A percentile compares a stretch with the other conserved stretches of the same genome.
These are phyloP conservation scores for Drosophila lini DNA, from an alignment of 1,140 invertebrate genomes.

Conservation along the genomic window DNA sequence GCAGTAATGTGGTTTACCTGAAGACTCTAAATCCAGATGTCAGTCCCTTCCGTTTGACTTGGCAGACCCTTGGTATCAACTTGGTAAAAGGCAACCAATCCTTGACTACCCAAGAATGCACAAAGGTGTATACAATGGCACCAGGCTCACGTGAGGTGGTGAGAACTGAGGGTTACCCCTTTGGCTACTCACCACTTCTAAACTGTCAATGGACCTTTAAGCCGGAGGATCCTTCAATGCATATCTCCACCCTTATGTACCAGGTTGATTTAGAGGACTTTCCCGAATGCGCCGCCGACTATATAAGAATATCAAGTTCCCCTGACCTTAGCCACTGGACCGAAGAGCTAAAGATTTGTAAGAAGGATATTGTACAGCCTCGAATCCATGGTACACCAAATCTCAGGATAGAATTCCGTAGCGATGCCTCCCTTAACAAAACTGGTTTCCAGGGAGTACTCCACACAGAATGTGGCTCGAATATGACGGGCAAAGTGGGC, in stretches of 20 bases:
- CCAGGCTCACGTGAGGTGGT: constrained; percentile 77
- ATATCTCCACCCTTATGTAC: constrained; percentile 86
- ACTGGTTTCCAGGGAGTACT: constrained; percentile 86
- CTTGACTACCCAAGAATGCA: constrained; percentile 32
- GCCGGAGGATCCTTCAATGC: constrained; percentile 85
- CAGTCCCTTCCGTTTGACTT: constrained; percentile 87
- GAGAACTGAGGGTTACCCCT: constrained; percentile 91
- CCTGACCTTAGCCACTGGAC: constrained; percentile 60
- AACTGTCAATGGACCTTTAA: constrained; percentile 92
- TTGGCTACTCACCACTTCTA: constrained; percentile 88
- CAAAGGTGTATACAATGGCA: constrained; percentile 11
- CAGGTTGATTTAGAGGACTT: constrained; percentile 86
- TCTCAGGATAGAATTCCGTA: constrained; percentile 84
- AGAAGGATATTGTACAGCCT: not conserved
- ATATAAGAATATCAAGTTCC: constrained; percentile 79
- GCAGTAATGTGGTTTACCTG: constrained; percentile 88
- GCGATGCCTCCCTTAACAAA: constrained; percentile 84
- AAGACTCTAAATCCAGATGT: constrained; percentile 83
- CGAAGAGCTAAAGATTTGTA: constrained; percentile 81
- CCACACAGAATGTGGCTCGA: constrained; percentile 86
- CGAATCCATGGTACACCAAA: constrained; percentile 68
- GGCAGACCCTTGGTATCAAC: constrained; percentile 78
- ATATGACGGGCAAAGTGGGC: constrained; percentile 85
- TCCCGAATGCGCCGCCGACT: constrained; percentile 86
- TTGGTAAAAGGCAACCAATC: constrained; percentile 23